Evolutionary conservation across 2,113 vertebrate species (phyloP), one percentile per base, ranked within the genome.

Genomic region (Lota lota): DNA sequence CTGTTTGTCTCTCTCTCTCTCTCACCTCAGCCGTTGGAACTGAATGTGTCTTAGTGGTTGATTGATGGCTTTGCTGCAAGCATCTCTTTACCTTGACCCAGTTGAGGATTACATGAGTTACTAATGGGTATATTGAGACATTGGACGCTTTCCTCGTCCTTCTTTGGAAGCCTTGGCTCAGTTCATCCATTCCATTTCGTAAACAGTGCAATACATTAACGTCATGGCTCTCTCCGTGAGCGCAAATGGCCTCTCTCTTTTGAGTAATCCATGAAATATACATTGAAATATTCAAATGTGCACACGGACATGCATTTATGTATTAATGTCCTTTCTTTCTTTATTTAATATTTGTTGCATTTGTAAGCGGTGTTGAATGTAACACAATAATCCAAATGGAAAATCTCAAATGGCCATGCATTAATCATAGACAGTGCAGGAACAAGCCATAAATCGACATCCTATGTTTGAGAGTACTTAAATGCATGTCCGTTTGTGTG

Each of bases 401-500:
- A 16, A 47, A 64, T 56, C 50, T 65, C 1, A 67, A 64, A 80
- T 36, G 20, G 17, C 72, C 51, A 14, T 67, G 21, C 36, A 66
- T 77, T 64, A 64, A 50, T 36, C 40, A 64, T 50, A 15, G n/a
- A 2, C 40, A 64, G 36, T 10, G 14, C 36, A 36, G 3, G 19
- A 14, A 11, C 33, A 62, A 72, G 63, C 73, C 67, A 22, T 28
- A 58, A 75, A 17, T 36, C 18, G 11, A 40, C 20, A 1, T 19
- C 62, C 19, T 14, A 20, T 77, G 70, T 59, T 70, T 22, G 67
- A 64, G 12, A 22, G 0, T 54, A 60, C 68, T 71, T 79, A 22
- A 68, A 73, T 77, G 28, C 7, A 5, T 28, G 24, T 2, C 3
- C 5, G 24, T 2, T 3, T 28, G 24, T 2, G 24, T 28, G 24